phyloP scores from a whole-genome alignment of 2,888 invertebrate species.

The Argynnis bischoffii region DNA sequence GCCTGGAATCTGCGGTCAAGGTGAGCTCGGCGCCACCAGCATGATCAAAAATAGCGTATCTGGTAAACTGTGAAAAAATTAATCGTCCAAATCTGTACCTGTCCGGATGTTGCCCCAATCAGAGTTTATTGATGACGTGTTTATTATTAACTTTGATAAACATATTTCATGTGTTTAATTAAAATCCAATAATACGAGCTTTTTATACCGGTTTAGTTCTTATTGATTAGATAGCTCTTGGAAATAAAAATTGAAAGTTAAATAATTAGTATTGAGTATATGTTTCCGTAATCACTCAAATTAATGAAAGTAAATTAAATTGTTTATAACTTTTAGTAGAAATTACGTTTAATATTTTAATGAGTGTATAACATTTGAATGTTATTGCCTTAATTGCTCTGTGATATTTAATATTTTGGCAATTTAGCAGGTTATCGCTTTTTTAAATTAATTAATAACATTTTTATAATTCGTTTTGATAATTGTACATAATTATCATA shows the following conservation, averaged over 20 bases:
- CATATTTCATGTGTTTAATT: constrained; percentile 6
- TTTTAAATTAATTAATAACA: too few relatives aligned
- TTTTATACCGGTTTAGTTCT: background rate
- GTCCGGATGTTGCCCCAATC: constrained; percentile 48
- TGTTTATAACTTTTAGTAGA: too few relatives aligned
- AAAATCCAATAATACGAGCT: constrained; percentile 2
- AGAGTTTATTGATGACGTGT: constrained; percentile 10
- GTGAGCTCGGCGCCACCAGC: constrained; percentile 61
- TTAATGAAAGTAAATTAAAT: background rate
- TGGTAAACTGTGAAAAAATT: constrained; percentile 24
- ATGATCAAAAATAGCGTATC: constrained; percentile 63
- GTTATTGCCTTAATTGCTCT: too few relatives aligned
- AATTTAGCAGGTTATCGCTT: too few relatives aligned
- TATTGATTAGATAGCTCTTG: constrained; percentile 9
- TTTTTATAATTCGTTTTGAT: too few relatives aligned
- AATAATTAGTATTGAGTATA: background rate
- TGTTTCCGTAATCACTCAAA: background rate
- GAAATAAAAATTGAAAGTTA: constrained; percentile 14
- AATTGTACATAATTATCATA: too few relatives aligned
- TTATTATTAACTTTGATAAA: background rate
- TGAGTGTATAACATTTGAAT: too few relatives aligned
- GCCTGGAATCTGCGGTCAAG: constrained; percentile 65
- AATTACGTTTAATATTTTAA: too few relatives aligned
- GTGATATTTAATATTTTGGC: too few relatives aligned
- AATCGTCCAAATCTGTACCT: constrained; percentile 38